Evolutionary conservation across 2,888 invertebrate genomes (phyloP).

Genomic region (Myopa testacea): DNA sequence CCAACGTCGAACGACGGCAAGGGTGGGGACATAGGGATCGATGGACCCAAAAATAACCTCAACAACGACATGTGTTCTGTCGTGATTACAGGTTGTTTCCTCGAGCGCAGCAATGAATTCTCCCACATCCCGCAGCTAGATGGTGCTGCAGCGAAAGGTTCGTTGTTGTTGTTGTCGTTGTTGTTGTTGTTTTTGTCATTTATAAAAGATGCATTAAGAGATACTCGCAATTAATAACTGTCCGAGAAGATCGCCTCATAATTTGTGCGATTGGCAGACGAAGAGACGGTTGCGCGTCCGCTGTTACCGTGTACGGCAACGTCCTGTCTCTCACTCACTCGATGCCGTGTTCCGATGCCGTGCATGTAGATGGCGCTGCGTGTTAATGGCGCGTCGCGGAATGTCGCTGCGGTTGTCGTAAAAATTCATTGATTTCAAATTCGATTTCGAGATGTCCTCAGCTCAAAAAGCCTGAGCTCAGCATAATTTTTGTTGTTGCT

Average conservation of each 20-base stretch:
- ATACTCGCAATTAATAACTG: constrained; percentile 39
- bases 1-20: not conserved
- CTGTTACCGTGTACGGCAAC: not conserved
- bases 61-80: constrained; percentile 12
- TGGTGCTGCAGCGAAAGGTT: not conserved
- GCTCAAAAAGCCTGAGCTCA: not conserved
- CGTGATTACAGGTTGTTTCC: constrained; percentile 40
- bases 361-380: constrained; percentile 23
- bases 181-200: constrained; percentile 24
- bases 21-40: not conserved
- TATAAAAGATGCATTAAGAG: constrained; percentile 36
- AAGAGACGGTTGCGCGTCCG: not conserved
- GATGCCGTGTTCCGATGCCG: constrained; percentile 19
- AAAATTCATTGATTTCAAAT: constrained; percentile 37
- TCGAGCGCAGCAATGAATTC: constrained; percentile 26
- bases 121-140: not conserved
- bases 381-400: constrained; percentile 29
- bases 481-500: not conserved
- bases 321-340: constrained; percentile 4
- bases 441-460: constrained; percentile 31
- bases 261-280: constrained; percentile 33
- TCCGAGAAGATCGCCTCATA: constrained; percentile 36
- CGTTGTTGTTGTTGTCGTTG: not conserved
- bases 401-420: constrained; percentile 36
- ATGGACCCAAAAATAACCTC: constrained; percentile 8